These are phyloP conservation scores for Elephantulus edwardii DNA, from an alignment of 2,113 vertebrate species.

Conservation along the genomic window DNA sequence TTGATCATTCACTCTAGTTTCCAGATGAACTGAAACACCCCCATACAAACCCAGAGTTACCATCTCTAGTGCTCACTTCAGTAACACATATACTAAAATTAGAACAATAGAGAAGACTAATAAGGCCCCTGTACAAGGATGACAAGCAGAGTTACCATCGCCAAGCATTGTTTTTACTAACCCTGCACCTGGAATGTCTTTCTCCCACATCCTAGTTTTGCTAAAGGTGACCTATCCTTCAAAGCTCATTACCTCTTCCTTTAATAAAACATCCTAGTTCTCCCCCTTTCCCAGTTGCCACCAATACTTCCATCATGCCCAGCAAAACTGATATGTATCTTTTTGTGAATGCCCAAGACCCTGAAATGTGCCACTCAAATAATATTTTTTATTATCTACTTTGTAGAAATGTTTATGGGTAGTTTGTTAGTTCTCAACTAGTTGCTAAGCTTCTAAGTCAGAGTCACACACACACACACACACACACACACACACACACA, in stretches of 20 bases:
- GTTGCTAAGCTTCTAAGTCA: not conserved
- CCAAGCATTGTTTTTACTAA: not conserved
- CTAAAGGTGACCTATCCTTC: not conserved
- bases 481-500: too few relatives aligned
- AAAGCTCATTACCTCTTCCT: not conserved
- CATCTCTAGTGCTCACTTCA: too few relatives aligned
- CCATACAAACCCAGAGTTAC: not conserved
- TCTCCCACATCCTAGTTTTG: not conserved
- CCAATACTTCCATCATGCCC: not conserved
- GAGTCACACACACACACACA: too few relatives aligned
- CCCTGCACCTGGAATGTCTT: not conserved
- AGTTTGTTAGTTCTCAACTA: not conserved
- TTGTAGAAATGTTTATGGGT: not conserved
- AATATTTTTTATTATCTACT: not conserved
- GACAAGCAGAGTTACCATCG: not conserved
- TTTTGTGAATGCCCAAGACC: not conserved
- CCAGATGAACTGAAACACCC: not conserved
- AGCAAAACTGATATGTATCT: not conserved
- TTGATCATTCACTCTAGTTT: not conserved
- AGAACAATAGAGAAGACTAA: too few relatives aligned
- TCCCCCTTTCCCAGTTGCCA: not conserved
- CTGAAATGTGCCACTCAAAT: not conserved
- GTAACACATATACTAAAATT: too few relatives aligned
- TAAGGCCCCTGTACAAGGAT: too few relatives aligned
- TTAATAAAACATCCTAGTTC: not conserved